Base-by-base conservation (phyloP, 1,140 invertebrate species). In the Anastrepha obliqua region DNA sequence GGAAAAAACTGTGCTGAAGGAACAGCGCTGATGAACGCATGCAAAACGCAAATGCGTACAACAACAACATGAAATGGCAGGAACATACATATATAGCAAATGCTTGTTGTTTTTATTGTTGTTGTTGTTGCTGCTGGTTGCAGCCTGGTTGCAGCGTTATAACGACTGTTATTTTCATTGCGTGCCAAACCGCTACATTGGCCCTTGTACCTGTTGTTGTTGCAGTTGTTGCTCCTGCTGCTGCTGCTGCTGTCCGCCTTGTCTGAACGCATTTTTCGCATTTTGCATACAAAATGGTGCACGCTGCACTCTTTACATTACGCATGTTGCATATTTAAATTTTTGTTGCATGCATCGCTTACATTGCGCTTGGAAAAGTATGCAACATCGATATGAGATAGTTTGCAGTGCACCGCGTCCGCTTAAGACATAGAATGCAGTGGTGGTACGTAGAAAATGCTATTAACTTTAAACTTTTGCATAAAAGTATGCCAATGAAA, bases 271-370 rank as follows among this genome's bases (percentile, higher is more conserved):
- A 81, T 81, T 81, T 81, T 81, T 81, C 74, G 55, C 74, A 81
- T 81, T 81, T 55, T 81, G 47, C 74, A 81, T 81, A 81, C 47
- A 81, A 81, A 81, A 55, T 81, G 47, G 17, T 15, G 60, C n/a
- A 62, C 60, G 13, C 60, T 1, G 13, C 47, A 81, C 74, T 44
- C 74, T 81, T 81, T 17, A 81, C 42, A 81, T n/a, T 81, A 81
- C 74, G 74, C 74, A 81, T 81, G 74, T 81, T 81, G 74, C 74
- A 81, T 81, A 81, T 81, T 81, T 81, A 81, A 81, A 81, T 81
- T 81, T 29, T 81, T 81, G 47, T 55, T 81, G 74, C 74, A 51
- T 55, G 74, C 74, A 81, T 81, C 20, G 5, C 3, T 51, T 20
- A 55, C 74, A 55, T 81, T 20, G 42, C 70, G 44, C 15, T 74